These are phyloP conservation scores for Eulithis prunata DNA, from an alignment of 2,888 invertebrate species.

Conservation along the genomic window DNA sequence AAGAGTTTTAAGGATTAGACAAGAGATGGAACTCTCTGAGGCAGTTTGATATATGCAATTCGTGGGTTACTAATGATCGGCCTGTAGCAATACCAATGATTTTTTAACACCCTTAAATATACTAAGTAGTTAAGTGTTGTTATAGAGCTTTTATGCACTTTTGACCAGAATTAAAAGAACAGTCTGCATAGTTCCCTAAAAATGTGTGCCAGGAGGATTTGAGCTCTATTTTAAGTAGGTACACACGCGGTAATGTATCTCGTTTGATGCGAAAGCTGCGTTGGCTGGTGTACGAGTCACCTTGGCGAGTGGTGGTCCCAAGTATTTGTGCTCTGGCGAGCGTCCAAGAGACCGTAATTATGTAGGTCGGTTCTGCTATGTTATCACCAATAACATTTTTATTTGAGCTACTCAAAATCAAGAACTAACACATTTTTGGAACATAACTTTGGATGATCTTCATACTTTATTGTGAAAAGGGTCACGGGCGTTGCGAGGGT, in stretches of 20 bases:
- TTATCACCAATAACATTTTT: slow-evolving; percentile 48
- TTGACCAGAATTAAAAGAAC: slow-evolving; percentile 14
- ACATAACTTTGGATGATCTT: not conserved
- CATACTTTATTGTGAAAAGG: too few relatives aligned
- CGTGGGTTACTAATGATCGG: too few relatives aligned
- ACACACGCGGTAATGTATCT: not conserved
- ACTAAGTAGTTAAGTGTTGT: too few relatives aligned
- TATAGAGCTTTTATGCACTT: slow-evolving; percentile 7
- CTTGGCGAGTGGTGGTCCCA: slow-evolving; percentile 62
- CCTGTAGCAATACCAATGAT: too few relatives aligned
- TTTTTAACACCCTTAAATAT: too few relatives aligned
- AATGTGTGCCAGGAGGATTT: slow-evolving; percentile 7
- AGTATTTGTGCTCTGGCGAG: slow-evolving; percentile 69
- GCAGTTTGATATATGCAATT: too few relatives aligned
- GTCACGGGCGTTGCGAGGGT: too few relatives aligned
- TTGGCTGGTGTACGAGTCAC: slow-evolving; percentile 61
- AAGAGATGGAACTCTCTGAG: too few relatives aligned
- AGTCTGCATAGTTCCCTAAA: not conserved
- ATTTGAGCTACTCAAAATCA: slow-evolving; percentile 13
- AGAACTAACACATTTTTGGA: not conserved
- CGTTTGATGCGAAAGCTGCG: slow-evolving; percentile 34
- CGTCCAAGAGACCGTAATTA: slow-evolving; percentile 56
- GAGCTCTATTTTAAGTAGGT: slow-evolving; percentile 14
- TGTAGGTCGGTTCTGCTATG: slow-evolving; percentile 63
- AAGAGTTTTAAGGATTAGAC: too few relatives aligned